A percentile compares a stretch with the other conserved stretches of the same genome.
Evolutionary conservation across 2,888 invertebrate species (phyloP).

Genomic region (Agapostemon virescens): DNA sequence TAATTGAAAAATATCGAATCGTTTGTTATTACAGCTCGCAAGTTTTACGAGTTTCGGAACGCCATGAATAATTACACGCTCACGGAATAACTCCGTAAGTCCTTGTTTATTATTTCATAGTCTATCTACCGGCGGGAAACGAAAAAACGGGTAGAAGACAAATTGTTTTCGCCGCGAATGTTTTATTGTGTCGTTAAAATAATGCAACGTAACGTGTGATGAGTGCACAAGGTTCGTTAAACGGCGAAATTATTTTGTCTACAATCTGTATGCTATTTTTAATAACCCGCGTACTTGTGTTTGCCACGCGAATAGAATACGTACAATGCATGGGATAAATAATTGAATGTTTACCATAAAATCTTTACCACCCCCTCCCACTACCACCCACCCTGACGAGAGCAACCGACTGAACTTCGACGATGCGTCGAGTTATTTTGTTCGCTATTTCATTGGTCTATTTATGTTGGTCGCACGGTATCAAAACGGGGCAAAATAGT

Average conservation of each 20-base stretch:
- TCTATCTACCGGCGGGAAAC: neutral
- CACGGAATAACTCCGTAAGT: neutral
- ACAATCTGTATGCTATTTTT: neutral
- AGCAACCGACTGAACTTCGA: too few relatives aligned
- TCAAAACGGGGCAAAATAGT: neutral
- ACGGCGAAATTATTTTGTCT: conserved; percentile 12
- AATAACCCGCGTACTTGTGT: neutral
- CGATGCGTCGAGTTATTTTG: neutral
- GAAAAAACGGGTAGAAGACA: neutral
- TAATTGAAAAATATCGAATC: neutral
- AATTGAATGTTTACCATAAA: neutral
- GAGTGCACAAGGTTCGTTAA: neutral
- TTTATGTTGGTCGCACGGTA: neutral
- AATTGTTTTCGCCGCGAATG: neutral
- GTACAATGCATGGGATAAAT: neutral
- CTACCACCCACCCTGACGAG: too few relatives aligned
- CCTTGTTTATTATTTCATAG: neutral
- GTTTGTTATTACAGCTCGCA: neutral
- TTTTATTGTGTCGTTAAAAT: conserved; percentile 7
- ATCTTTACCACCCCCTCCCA: neutral
- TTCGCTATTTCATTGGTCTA: neutral
- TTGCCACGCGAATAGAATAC: neutral
- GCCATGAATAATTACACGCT: neutral
- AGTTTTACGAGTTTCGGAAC: too few relatives aligned
- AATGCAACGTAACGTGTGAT: conserved; percentile 7